phyloP scores from a whole-genome alignment of 2,797 vertebrate genomes.

The Caiman crocodilus region DNA sequence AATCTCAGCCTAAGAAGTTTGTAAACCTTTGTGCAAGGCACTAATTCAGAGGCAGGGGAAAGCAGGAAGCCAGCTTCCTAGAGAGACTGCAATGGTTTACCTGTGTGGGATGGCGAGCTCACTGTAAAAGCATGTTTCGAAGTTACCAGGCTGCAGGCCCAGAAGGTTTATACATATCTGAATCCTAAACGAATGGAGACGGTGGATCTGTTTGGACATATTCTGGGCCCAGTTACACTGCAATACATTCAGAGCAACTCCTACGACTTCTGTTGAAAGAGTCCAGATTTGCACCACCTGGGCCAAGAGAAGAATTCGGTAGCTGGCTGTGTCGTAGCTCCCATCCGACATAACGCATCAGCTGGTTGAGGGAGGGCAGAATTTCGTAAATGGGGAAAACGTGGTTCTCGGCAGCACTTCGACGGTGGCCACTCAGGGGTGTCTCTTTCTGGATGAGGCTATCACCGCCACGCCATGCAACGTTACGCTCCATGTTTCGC shows the following conservation, averaged over 20 bases:
- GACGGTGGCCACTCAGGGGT: not conserved
- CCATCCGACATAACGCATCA: not conserved
- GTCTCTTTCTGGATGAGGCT: not conserved
- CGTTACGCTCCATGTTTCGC: not conserved
- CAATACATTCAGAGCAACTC: not conserved
- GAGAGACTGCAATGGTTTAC: not conserved
- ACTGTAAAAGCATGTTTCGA: not conserved
- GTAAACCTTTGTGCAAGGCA: not conserved
- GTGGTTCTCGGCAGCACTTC: not conserved
- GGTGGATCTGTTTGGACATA: not conserved
- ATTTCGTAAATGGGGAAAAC: not conserved
- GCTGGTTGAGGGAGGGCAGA: not conserved
- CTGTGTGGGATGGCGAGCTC: not conserved
- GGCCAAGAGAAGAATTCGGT: not conserved
- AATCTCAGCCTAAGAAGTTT: not conserved
- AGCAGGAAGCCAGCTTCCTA: not conserved
- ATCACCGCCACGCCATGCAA: not conserved
- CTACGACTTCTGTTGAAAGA: not conserved
- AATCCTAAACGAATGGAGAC: not conserved
- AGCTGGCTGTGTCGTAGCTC: not conserved
- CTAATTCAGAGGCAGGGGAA: not conserved
- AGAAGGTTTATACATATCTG: not conserved
- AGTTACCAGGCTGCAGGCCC: not conserved
- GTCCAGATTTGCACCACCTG: not conserved
- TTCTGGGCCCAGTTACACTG: not conserved